Percentiles rank a stretch among this genome's conserved stretches.
Conservation (phyloP, 2,797 vertebrate genomes). For the Lepilemur septentrionalis region DNA sequence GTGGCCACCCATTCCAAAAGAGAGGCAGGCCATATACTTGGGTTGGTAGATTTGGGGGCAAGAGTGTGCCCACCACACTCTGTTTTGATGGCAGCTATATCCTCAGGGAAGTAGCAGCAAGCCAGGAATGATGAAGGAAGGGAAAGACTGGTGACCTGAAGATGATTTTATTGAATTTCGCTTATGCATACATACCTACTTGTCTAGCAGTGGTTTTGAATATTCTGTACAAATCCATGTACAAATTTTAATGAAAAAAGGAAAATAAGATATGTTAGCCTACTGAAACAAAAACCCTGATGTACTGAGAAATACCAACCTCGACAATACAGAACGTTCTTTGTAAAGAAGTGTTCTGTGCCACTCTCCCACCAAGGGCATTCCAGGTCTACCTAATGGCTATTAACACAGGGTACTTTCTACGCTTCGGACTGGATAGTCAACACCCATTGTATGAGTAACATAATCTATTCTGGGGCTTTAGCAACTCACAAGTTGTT, state of each 20-base stretch:
- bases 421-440: neutral
- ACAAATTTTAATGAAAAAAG: constrained; percentile 20
- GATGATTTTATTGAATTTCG: neutral
- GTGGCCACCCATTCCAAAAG: neutral
- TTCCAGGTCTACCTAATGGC: neutral
- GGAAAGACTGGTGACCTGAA: neutral
- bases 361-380: neutral
- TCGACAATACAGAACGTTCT: neutral
- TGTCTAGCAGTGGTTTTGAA: neutral
- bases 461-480: neutral
- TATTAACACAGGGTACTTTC: neutral
- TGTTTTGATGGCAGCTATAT: rapidly evolving
- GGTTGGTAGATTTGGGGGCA: neutral
- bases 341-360: neutral
- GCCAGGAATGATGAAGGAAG: neutral
- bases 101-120: neutral
- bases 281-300: neutral
- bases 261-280: neutral
- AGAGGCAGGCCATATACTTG: neutral
- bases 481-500: neutral
- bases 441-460: neutral
- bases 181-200: neutral
- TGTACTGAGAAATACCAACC: neutral
- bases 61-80: neutral
- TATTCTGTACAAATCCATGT: neutral